Percentiles rank a stretch among this genome's conserved stretches.
These are phyloP conservation scores for Orius insidiosus DNA, from an alignment of 1,140 invertebrate genomes.

Conservation along the genomic window DNA sequence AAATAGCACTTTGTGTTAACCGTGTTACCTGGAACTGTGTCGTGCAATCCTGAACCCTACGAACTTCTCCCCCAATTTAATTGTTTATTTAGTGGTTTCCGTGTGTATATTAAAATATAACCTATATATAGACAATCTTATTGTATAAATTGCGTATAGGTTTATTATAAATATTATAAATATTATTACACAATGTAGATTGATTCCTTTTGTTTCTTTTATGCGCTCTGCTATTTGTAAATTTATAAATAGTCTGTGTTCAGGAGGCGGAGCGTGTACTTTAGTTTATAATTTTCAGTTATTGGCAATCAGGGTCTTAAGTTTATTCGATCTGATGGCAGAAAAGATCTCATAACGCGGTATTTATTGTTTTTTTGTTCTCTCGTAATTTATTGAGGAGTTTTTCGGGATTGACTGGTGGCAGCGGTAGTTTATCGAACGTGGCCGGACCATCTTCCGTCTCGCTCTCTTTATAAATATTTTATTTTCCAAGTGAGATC, in stretches of 20 bases:
- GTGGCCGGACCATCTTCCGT: slow-evolving; percentile 1
- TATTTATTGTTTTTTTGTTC: not conserved
- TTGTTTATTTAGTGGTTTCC: no score
- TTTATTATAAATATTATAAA: slow-evolving; percentile 9
- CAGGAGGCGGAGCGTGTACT: not conserved
- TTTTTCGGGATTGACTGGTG: not conserved
- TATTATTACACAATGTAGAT: no score
- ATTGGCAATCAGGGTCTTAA: slow-evolving; percentile 9
- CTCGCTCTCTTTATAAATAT: slow-evolving; percentile 8
- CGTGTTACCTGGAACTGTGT: slow-evolving; percentile 1
- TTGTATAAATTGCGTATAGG: slow-evolving; percentile 10
- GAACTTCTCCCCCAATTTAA: no score
- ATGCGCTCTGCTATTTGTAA: slow-evolving; percentile 7
- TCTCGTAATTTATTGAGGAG: no score
- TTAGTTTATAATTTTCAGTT: not conserved
- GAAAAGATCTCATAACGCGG: not conserved
- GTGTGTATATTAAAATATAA: no score
- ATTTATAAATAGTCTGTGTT: slow-evolving; percentile 11
- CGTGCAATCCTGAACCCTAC: not conserved
- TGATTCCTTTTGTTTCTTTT: slow-evolving; percentile 2
- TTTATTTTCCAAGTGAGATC: slow-evolving; percentile 8
- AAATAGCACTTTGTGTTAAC: no score
- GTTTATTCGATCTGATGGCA: not conserved
- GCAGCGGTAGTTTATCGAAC: slow-evolving; percentile 3
- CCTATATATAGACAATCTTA: slow-evolving; percentile 12